phyloP scores from a whole-genome alignment of 37 sponge, comb jelly and placozoan species.

The Trichoplax adhaerens region DNA sequence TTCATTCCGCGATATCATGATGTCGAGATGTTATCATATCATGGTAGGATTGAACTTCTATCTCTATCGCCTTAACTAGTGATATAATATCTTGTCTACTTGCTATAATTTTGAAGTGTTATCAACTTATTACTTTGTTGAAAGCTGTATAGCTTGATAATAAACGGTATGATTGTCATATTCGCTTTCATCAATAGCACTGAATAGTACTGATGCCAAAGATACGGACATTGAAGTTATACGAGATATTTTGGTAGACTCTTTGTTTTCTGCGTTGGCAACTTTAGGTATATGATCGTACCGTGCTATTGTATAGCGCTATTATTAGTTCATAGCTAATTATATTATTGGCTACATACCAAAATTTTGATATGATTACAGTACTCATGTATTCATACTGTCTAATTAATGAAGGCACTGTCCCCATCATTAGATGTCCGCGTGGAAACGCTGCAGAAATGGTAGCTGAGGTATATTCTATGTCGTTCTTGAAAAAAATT shows the following conservation, averaged over 20 bases:
- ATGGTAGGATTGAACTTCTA: constrained; percentile 27
- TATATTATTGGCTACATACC: not conserved
- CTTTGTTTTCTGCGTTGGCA: constrained; percentile 84
- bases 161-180: not conserved
- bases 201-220: constrained; percentile 60
- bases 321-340: not conserved
- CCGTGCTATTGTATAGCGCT: not conserved
- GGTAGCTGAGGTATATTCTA: constrained; percentile 38
- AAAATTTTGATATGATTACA: not conserved
- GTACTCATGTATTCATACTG: too few species aligned
- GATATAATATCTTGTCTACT: not conserved
- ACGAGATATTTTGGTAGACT: constrained; percentile 56
- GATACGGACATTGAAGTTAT: constrained; percentile 66
- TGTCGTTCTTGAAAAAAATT: too few species aligned
- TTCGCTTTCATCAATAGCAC: constrained; percentile 17
- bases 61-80: not conserved
- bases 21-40: constrained; percentile 44
- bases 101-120: not conserved
- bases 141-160: not conserved
- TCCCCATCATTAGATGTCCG: constrained; percentile 94
- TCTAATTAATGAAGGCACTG: constrained; percentile 26
- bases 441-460: constrained; percentile 93
- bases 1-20: constrained; percentile 58
- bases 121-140: not conserved
- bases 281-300: constrained; percentile 36